Percentiles rank a stretch among this genome's conserved stretches.
Conservation (phyloP, 37 sponge, comb jelly and placozoan species). For the Mnemiopsis leidyi region DNA sequence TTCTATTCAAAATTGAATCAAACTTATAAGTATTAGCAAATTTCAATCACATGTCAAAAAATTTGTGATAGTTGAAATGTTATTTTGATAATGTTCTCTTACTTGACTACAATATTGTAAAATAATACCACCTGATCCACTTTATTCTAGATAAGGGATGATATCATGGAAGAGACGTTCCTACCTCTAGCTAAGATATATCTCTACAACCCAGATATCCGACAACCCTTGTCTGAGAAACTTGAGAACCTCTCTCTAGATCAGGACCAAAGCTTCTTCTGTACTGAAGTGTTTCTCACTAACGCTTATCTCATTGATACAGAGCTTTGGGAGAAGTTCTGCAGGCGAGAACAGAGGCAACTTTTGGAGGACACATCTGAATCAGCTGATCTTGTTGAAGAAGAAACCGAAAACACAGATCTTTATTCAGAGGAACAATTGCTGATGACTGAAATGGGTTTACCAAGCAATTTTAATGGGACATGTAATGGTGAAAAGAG, state of each 20-base stretch:
- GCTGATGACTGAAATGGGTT: constrained; percentile 28
- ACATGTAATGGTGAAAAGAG: not conserved
- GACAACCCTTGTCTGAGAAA: not conserved
- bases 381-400: not conserved
- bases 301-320: constrained; percentile 47
- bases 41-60: too few relatives aligned
- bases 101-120: too few relatives aligned
- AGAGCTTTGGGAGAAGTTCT: constrained; percentile 1
- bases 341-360: not conserved
- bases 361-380: not conserved
- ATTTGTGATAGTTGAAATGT: too few relatives aligned
- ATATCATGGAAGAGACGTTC: constrained; percentile 15
- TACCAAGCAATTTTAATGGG: not conserved
- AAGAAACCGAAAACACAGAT: not conserved
- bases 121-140: too few relatives aligned
- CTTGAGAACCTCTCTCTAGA: not conserved
- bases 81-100: too few relatives aligned
- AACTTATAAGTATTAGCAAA: too few relatives aligned
- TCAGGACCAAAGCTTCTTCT: not conserved
- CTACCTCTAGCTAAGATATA: constrained; percentile 26
- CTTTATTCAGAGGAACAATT: not conserved
- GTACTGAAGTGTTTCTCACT: constrained; percentile 13
- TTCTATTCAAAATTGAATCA: too few relatives aligned
- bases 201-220: not conserved
- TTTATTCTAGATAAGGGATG: constrained; percentile 28